Evolutionary conservation across 2,797 vertebrate species (phyloP).

Genomic region (Natrix natrix): DNA sequence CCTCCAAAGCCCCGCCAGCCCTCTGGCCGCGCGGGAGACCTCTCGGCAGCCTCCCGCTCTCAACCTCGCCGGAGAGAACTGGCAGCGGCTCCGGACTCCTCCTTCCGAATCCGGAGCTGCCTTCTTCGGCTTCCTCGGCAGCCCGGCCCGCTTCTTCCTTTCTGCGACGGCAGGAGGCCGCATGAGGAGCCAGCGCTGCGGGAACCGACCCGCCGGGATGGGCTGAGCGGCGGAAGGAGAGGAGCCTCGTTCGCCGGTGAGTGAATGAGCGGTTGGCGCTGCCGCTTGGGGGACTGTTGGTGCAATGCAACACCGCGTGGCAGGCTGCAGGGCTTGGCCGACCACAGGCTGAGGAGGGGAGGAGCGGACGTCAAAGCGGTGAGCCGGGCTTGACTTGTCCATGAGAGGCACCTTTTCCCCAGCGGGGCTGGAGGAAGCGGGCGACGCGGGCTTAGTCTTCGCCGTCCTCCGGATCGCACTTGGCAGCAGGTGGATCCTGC

Average conservation of each 20-base stretch:
- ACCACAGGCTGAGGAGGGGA: slow-evolving; percentile 7
- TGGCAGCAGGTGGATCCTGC: neutral
- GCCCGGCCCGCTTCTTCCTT: neutral
- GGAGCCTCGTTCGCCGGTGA: neutral
- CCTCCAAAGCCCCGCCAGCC: slow-evolving; percentile 43
- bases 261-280: neutral
- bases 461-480: neutral
- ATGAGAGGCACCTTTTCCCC: neutral
- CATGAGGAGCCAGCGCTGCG: neutral
- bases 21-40: slow-evolving; percentile 41
- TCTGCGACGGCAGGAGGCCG: neutral
- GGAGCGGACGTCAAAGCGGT: neutral
- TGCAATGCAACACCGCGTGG: slow-evolving; percentile 34
- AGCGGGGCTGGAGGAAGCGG: neutral
- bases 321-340: slow-evolving; percentile 1
- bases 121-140: neutral
- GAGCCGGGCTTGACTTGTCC: neutral
- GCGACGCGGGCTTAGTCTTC: neutral
- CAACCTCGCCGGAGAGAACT: neutral
- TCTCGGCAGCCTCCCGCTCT: slow-evolving; percentile 3
- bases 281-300: neutral
- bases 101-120: neutral
- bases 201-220: slow-evolving; percentile 9
- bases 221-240: slow-evolving; percentile 14
- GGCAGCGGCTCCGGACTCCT: neutral